Base-by-base conservation (phyloP, 2,888 invertebrate genomes). In the Agonopterix heracliana region DNA sequence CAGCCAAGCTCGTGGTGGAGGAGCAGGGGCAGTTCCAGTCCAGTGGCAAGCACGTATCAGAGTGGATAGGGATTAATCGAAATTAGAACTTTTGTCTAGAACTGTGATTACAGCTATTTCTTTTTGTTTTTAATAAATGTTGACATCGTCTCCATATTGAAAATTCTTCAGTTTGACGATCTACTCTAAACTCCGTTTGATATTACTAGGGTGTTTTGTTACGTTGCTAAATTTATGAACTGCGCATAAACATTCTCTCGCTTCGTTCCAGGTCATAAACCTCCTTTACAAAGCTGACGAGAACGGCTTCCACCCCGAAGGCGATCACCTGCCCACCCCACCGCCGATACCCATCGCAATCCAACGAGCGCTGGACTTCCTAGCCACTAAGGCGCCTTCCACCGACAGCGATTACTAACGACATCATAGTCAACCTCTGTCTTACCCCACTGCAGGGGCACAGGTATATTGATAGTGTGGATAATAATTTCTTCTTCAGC, bases 291-390 rank as follows among this genome's bases (percentile, higher is more conserved):
- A 86, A 42, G 93, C 93, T 0, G 93, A 93, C 59, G 93, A 93
- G 68, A 91, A 91, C 54, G 93, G 93, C 0, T 93, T 91, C 81
- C 90, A 90, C 56, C 90, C 92, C 0, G 81, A 71, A 49, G 91
- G 91, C 0, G 89, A 80, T 0, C 91, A 91, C 67, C 69, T 92
- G 1, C 91, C 92, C 4, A 91, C 91, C 0, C 91, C 93, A 0
- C 93, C 93, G 10, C 93, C 93, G 51, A 91, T 93, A 17, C 93
- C 93, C 3, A 87, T 86, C 12, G 91, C 90, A 44, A 93, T 93
- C 55, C 91, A 92, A 54, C 85, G 90, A 17, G 90, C 93, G 1
- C 67, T 93, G 40, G 93, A 91, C 54, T 92, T 91, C 63, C 73
- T 93, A 48, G 92, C 92, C 0, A 86, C 90, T 2, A 82, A 89